These are phyloP conservation scores for Sebastes taczanowskii DNA, from an alignment of 2,797 vertebrate genomes.

Conservation along the genomic window DNA sequence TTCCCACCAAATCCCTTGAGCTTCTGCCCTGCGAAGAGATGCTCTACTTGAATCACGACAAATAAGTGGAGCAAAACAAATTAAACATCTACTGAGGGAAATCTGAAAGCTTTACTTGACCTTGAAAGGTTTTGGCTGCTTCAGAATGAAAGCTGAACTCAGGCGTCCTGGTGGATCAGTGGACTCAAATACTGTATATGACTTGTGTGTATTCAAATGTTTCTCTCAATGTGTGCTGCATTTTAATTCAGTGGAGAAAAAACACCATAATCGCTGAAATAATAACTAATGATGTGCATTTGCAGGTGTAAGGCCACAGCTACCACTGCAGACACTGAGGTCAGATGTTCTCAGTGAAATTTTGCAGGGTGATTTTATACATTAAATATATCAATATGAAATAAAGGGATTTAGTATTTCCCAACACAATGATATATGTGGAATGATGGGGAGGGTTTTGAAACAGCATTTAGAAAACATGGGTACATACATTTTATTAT, in stretches of 20 bases:
- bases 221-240: neutral
- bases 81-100: slow-evolving; percentile 9
- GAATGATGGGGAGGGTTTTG: neutral
- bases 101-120: slow-evolving; percentile 27
- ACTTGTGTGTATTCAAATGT: neutral
- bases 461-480: neutral
- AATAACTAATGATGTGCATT: neutral
- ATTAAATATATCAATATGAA: neutral
- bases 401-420: too few relatives aligned
- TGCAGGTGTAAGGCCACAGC: neutral
- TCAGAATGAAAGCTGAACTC: slow-evolving; percentile 7
- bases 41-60: slow-evolving; percentile 6
- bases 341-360: neutral
- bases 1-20: slow-evolving; percentile 43
- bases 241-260: neutral
- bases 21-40: slow-evolving; percentile 13
- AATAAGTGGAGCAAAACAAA: slow-evolving; percentile 25
- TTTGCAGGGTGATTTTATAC: neutral
- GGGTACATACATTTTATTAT: neutral
- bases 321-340: too few relatives aligned
- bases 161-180: neutral
- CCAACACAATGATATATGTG: neutral
- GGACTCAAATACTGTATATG: neutral
- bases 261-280: neutral
- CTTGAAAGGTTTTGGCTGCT: slow-evolving; percentile 12